A percentile compares a stretch with the other conserved stretches of the same genome.
These are phyloP conservation scores for Gymnodraco acuticeps DNA, from an alignment of 2,797 vertebrate genomes.

Conservation along the genomic window DNA sequence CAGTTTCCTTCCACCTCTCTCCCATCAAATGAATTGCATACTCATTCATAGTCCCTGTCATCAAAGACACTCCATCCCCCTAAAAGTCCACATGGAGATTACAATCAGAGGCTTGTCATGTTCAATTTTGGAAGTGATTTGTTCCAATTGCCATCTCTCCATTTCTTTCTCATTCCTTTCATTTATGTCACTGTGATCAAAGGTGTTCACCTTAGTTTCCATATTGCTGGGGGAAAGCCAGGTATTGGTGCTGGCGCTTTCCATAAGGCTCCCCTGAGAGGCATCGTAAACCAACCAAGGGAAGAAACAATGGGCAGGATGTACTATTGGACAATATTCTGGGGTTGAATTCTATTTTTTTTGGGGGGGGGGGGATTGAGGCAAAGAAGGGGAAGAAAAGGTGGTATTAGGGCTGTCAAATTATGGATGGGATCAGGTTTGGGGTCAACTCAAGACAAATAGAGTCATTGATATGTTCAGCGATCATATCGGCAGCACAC, in stretches of 20 bases:
- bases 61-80: conserved; percentile 68
- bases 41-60: conserved; percentile 71
- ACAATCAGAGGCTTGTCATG: conserved; percentile 85
- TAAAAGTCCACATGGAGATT: conserved; percentile 78
- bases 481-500: conserved; percentile 56
- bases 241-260: conserved; percentile 68
- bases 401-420: not conserved
- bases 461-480: conserved; percentile 37
- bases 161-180: conserved; percentile 82
- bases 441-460: conserved; percentile 7
- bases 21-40: conserved; percentile 59
- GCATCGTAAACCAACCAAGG: conserved; percentile 48
- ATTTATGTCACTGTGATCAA: conserved; percentile 81
- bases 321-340: conserved; percentile 26
- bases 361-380: not conserved
- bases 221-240: conserved; percentile 50
- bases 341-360: conserved; percentile 25
- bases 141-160: conserved; percentile 80
- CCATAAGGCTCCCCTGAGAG: conserved; percentile 58
- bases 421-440: not conserved
- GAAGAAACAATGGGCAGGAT: conserved; percentile 24
- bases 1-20: conserved; percentile 22
- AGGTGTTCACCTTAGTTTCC: conserved; percentile 72
- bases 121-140: conserved; percentile 82
- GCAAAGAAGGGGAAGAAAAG: conserved; percentile 7